Evolutionary conservation across 1,140 invertebrate genomes (phyloP), one percentile per base, ranked within the genome.

Genomic region (Microplitis mediator): DNA sequence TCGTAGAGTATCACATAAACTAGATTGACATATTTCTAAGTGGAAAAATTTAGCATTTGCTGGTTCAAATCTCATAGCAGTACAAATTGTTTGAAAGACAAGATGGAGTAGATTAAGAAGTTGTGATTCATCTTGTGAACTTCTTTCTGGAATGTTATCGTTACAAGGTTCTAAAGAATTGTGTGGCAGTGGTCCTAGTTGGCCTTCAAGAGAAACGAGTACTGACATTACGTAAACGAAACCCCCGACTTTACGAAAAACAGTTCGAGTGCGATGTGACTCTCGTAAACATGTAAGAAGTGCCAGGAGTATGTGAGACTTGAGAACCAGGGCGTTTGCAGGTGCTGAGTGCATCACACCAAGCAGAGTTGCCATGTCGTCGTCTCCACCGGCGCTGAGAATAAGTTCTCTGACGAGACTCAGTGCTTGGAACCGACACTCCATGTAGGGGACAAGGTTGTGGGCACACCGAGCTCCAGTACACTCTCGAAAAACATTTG

Each of bases 1-100:
- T 56, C 95, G 89, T 51, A 99, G 88, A 3, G 97, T 97, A 82
- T 98, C 95, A 82, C 96, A 96, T 8, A 99, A 88, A 81, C 94
- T 97, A 65, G 95, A 95, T 85, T 94, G 93, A 81, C 97, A 97
- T 69, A 98, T 95, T 92, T 99, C 97, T 70, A 95, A 93, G 80
- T 97, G 93, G 90, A 99, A 99, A 88, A 98, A 98, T 84, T 98
- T 98, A 0, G 98, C 98, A 88, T 99, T 99, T 3, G 97, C 97
- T 2, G 98, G 98, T 87, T 99, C 98, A 85, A 98, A 99, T 79
- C 98, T 89, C 97, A 99, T 99, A 3, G 97, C 97, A 3, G 97
- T 96, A 73, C 95, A 95, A 60, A 99, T 91, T 0, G 97, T 98
- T 82, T 97, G 96, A 86, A 99, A 98, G 16, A 99, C 95, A 34